A percentile compares a stretch with the other conserved stretches of the same genome.
Conservation (phyloP, 2,888 invertebrate genomes). For the Sphaeridia pumilis region DNA sequence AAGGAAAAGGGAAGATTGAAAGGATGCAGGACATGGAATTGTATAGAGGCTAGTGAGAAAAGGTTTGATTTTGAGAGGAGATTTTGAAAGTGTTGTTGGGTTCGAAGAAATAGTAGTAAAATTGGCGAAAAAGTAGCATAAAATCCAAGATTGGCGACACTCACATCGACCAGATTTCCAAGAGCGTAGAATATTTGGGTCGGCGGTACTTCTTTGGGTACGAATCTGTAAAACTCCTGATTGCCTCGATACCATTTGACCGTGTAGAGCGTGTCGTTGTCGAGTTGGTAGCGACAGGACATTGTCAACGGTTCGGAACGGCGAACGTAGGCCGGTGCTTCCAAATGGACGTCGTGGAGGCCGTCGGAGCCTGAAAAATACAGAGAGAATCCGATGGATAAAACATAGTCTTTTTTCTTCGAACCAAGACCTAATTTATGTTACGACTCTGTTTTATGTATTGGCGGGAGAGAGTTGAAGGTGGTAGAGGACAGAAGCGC, state of each 20-base stretch:
- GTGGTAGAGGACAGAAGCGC: no score
- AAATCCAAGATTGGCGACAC: slow-evolving; percentile 1
- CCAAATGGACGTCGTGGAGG: slow-evolving; percentile 27
- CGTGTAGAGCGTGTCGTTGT: slow-evolving; percentile 29
- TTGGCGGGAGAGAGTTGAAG: no score
- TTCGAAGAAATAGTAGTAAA: no score
- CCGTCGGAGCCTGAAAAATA: slow-evolving; percentile 15
- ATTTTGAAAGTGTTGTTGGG: no score
- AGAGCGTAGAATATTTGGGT: slow-evolving; percentile 20
- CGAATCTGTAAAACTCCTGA: slow-evolving; percentile 28
- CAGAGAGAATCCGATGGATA: no score
- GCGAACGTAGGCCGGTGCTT: slow-evolving; percentile 24
- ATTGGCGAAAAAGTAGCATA: background rate
- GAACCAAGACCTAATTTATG: no score
- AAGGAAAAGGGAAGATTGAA: no score
- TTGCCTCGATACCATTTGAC: slow-evolving; percentile 30
- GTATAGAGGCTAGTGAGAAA: no score
- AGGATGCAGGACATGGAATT: no score
- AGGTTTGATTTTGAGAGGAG: no score
- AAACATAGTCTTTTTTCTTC: no score
- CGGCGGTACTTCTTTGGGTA: slow-evolving; percentile 24
- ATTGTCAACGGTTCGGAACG: slow-evolving; percentile 25
- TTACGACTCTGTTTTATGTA: no score
- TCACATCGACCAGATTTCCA: slow-evolving; percentile 33
- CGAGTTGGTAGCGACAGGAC: slow-evolving; percentile 30